Base-by-base conservation (phyloP, 1,140 invertebrate species). In the Aphelenchoides avenae region DNA sequence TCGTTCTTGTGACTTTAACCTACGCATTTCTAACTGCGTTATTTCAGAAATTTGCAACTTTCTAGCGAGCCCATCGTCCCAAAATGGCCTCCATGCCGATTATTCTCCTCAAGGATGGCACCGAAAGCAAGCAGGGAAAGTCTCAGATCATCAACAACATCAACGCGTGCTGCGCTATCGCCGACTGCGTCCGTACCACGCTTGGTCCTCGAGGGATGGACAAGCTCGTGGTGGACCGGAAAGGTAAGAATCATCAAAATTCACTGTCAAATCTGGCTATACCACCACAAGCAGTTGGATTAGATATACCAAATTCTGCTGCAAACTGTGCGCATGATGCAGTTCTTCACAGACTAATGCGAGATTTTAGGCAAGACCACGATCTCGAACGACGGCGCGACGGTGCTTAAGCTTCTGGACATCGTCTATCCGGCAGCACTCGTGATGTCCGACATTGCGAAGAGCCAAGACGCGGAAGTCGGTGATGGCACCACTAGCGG, bases 311-410 rank as follows among this genome's bases (percentile, higher is more conserved):
- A n/a, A n/a, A n/a, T n/a, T n/a, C n/a, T n/a, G n/a, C n/a, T n/a
- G n/a, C n/a, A n/a, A n/a, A n/a, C n/a, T n/a, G n/a, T n/a, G n/a
- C n/a, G n/a, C n/a, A n/a, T n/a, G n/a, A n/a, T n/a, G n/a, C n/a
- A n/a, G n/a, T n/a, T n/a, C n/a, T n/a, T n/a, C n/a, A n/a, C n/a
- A n/a, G n/a, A n/a, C n/a, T n/a, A n/a, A n/a, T n/a, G 4, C 50
- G 41, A 27, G 53, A 42, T 48, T 70, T 59, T 58, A 83, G 83
- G 90, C 2, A 90, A 89, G 78, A 86, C 89, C 0, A 93, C 91
- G 0, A 97, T 99, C 68, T 98, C 94, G 1, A 99, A 99, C 79
- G 95, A 99, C 82, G 95, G 95, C 22, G 95, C 95, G 5, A 99
- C 95, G 13, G 97, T 99, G 61, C 85, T 99, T 83, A 97, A 96